Percentiles rank a stretch among this genome's conserved stretches.
Evolutionary conservation across 2,113 vertebrate genomes (phyloP).

Genomic region (Arothron firmamentum): DNA sequence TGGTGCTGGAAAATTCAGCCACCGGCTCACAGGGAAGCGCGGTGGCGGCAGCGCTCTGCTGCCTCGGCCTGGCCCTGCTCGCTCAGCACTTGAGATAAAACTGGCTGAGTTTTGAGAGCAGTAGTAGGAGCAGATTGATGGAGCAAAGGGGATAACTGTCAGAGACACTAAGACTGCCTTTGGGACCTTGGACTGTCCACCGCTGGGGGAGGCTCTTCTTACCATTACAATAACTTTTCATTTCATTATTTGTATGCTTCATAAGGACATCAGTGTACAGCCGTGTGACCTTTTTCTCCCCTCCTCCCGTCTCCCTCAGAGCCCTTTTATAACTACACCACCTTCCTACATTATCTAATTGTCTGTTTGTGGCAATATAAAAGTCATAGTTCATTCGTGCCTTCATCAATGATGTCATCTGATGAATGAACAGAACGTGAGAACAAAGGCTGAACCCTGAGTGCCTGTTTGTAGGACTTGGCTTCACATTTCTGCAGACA

Average conservation of each 20-base stretch:
- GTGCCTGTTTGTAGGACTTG: slow-evolving; percentile 36
- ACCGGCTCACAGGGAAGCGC: slow-evolving; percentile 40
- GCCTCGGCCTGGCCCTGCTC: slow-evolving; percentile 63
- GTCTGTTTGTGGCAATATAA: slow-evolving; percentile 44
- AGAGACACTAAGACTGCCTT: slow-evolving; percentile 74
- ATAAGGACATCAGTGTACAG: slow-evolving; percentile 69
- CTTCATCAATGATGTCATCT: slow-evolving; percentile 36
- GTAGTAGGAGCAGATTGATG: slow-evolving; percentile 39
- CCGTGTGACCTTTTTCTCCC: slow-evolving; percentile 40
- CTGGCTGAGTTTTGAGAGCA: slow-evolving; percentile 32
- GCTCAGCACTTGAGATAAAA: slow-evolving; percentile 71
- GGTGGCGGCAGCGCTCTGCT: slow-evolving; percentile 56
- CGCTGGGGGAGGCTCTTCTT: slow-evolving; percentile 65
- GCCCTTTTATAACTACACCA: slow-evolving; percentile 37
- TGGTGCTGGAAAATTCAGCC: slow-evolving; percentile 20
- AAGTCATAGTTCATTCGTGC: slow-evolving; percentile 33
- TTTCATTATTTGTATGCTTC: slow-evolving; percentile 69
- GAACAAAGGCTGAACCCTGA: slow-evolving; percentile 17
- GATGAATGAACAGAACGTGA: background rate
- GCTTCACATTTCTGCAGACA: slow-evolving; percentile 44
- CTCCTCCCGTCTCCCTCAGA: slow-evolving; percentile 7
- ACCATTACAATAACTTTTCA: slow-evolving; percentile 76
- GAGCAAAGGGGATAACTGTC: slow-evolving; percentile 64
- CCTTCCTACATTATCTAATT: slow-evolving; percentile 44
- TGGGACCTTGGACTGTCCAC: slow-evolving; percentile 68